Percentiles rank a stretch among this genome's conserved stretches.
phyloP scores from a whole-genome alignment of 2,888 invertebrate species.

The Himalopsyche tibetana region DNA sequence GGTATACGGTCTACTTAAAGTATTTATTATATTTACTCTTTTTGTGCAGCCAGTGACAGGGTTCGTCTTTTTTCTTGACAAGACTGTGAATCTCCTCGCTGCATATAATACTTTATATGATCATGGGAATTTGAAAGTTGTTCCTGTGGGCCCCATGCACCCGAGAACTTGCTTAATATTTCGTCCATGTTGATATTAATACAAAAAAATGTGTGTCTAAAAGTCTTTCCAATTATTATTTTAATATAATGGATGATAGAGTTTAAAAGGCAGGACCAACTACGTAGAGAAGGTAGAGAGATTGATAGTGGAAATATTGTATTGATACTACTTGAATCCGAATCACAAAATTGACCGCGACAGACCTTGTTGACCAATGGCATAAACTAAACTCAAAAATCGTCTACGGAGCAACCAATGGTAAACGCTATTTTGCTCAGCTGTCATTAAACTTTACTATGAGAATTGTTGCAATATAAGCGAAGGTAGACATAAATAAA shows the following conservation, averaged over 20 bases:
- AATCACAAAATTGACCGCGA: too few relatives aligned
- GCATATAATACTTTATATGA: conserved; percentile 47
- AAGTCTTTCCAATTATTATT: too few relatives aligned
- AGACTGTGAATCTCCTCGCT: conserved; percentile 67
- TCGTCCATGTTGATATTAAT: conserved; percentile 52
- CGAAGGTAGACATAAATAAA: neutral
- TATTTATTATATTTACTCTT: conserved; percentile 67
- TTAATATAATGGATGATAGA: too few relatives aligned
- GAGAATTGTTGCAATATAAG: conserved; percentile 24
- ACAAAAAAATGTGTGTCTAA: too few relatives aligned
- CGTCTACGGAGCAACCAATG: neutral
- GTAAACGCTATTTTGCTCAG: neutral
- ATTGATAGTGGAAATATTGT: too few relatives aligned
- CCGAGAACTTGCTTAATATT: conserved; percentile 53
- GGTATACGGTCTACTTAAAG: too few relatives aligned
- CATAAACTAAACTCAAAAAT: too few relatives aligned
- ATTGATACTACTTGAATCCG: too few relatives aligned
- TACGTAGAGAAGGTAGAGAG: too few relatives aligned
- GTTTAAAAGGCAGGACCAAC: too few relatives aligned
- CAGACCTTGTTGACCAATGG: neutral
- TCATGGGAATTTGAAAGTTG: conserved; percentile 13
- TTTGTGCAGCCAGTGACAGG: conserved; percentile 68
- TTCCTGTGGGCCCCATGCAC: conserved; percentile 2
- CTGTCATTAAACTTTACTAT: neutral
- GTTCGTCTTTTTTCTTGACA: conserved; percentile 70